A percentile compares a stretch with the other conserved stretches of the same genome.
phyloP scores from a whole-genome alignment of 2,888 invertebrate genomes.

The Girardia tigrina region DNA sequence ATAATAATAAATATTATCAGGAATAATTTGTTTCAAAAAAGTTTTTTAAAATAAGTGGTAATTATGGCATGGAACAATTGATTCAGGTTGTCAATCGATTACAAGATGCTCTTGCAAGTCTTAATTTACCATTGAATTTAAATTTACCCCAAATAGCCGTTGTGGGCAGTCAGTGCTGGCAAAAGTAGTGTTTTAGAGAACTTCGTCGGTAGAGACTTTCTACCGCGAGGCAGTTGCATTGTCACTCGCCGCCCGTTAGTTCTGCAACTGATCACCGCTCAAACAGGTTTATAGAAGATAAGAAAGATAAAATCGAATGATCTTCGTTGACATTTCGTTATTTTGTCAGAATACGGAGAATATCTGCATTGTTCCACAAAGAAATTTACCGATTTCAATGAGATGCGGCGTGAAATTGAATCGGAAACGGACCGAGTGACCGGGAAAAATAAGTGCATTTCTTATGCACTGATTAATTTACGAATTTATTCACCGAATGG shows the following conservation, averaged over 20 bases:
- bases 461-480: constrained; percentile 84
- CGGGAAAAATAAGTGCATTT: constrained; percentile 77
- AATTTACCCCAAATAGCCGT: constrained; percentile 99
- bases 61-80: constrained; percentile 76
- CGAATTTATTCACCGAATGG: constrained; percentile 65
- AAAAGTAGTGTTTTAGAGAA: constrained; percentile 95
- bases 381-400: constrained; percentile 81
- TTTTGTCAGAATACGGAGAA: constrained; percentile 84
- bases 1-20: constrained; percentile 21
- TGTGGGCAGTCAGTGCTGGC: constrained; percentile 97
- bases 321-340: too few species aligned
- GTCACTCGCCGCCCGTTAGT: constrained; percentile 89
- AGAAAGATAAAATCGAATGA: not conserved
- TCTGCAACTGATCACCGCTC: constrained; percentile 46
- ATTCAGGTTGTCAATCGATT: constrained; percentile 98
- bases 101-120: constrained; percentile 96
- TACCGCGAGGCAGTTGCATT: constrained; percentile 66
- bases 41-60: constrained; percentile 42
- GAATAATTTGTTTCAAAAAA: too few species aligned
- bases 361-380: constrained; percentile 89
- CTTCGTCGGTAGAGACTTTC: constrained; percentile 65
- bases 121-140: constrained; percentile 92
- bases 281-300: constrained; percentile 44
- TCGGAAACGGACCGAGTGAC: constrained; percentile 89
- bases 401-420: constrained; percentile 76